phyloP scores from a whole-genome alignment of 2,888 invertebrate genomes.

The Caenorhabditis wallacei region DNA sequence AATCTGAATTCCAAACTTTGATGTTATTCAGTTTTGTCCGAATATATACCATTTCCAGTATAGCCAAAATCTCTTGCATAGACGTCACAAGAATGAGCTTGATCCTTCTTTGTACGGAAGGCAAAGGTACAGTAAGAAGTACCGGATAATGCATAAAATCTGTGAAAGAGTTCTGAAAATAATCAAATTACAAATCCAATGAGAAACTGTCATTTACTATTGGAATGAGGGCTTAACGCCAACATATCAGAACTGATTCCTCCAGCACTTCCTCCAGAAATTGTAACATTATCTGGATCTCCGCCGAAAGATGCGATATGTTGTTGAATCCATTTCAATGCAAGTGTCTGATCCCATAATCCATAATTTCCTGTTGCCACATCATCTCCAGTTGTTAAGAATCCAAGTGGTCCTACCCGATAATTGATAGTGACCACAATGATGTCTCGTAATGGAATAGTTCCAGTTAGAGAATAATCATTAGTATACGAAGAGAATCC shows the following conservation, averaged over 20 bases:
- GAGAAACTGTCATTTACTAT: constrained; percentile 7
- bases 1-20: constrained; percentile 16
- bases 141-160: constrained; percentile 55
- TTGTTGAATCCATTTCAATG: constrained; percentile 79
- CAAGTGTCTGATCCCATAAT: constrained; percentile 79
- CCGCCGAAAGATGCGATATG: constrained; percentile 80
- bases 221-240: constrained; percentile 69
- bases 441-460: constrained; percentile 74
- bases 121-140: constrained; percentile 63
- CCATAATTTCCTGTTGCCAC: constrained; percentile 75
- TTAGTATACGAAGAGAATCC: constrained; percentile 56
- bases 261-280: constrained; percentile 79
- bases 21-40: no score
- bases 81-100: constrained; percentile 49
- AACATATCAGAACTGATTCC: constrained; percentile 71
- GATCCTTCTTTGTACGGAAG: constrained; percentile 29
- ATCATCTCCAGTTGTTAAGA: constrained; percentile 67
- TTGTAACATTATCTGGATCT: constrained; percentile 77
- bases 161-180: constrained; percentile 31
- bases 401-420: constrained; percentile 75
- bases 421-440: constrained; percentile 76
- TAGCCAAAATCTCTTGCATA: constrained; percentile 62
- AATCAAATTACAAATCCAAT: no score
- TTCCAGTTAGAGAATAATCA: constrained; percentile 66
- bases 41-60: constrained; percentile 28